Percentiles rank a stretch among this genome's conserved stretches.
Evolutionary conservation across 2,113 vertebrate genomes (phyloP).

Genomic region (Peromyscus polionotus): DNA sequence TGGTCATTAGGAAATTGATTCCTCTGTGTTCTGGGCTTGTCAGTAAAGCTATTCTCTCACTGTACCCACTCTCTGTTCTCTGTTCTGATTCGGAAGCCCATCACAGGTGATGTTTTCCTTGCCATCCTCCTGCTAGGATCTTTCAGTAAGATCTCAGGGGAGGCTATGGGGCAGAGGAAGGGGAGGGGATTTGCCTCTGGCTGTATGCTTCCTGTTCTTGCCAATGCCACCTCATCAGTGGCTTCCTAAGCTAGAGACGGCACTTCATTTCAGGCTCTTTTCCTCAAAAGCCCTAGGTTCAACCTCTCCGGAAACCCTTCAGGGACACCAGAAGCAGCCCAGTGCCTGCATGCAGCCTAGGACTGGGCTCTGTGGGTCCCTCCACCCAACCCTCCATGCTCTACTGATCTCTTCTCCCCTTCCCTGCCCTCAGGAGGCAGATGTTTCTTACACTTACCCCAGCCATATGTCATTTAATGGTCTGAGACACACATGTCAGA

Average conservation of each 20-base stretch:
- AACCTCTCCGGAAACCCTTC: not conserved
- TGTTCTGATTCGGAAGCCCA: not conserved
- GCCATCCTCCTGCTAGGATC: constrained; percentile 44
- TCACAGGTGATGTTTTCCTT: not conserved
- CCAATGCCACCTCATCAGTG: not conserved
- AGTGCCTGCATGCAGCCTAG: not conserved
- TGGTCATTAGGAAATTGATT: constrained; percentile 15
- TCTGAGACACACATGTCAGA: not conserved
- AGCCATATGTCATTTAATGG: not conserved
- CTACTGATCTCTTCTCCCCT: not conserved
- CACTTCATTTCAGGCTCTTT: not conserved
- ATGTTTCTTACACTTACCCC: not conserved
- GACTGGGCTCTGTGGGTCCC: not conserved
- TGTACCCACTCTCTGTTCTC: not conserved
- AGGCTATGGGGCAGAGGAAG: not conserved
- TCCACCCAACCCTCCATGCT: not conserved
- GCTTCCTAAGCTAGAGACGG: not conserved
- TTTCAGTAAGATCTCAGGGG: constrained; percentile 2
- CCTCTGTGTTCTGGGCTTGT: not conserved
- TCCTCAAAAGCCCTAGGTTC: not conserved
- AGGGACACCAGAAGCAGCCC: not conserved
- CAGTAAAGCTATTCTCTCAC: constrained; percentile 9
- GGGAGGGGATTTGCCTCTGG: not conserved
- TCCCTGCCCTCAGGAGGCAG: not conserved
- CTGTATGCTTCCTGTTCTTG: not conserved